Percentiles rank a stretch among this genome's conserved stretches.
Evolutionary conservation across 2,113 vertebrate genomes (phyloP).

Genomic region (Panurus biarmicus): DNA sequence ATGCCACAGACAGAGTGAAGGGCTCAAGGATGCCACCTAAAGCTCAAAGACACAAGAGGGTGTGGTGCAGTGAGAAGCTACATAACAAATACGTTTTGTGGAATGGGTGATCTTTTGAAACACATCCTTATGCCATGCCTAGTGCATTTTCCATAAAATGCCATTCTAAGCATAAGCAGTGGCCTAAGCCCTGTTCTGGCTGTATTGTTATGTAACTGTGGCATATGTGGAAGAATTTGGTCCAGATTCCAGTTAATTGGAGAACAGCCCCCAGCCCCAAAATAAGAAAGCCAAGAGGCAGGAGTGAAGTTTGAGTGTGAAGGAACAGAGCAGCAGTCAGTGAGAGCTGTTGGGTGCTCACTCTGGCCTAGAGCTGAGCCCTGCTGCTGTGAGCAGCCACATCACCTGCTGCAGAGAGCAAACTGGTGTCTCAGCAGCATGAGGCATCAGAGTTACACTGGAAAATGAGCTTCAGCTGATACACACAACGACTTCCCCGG

Average conservation of each 20-base stretch:
- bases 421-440: neutral
- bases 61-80: neutral
- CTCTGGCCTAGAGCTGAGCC: neutral
- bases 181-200: neutral
- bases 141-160: neutral
- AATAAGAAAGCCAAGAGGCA: neutral
- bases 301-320: neutral
- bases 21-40: neutral
- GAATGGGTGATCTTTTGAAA: neutral
- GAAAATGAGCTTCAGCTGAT: neutral
- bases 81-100: rapidly evolving
- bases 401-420: neutral
- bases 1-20: neutral
- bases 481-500: neutral
- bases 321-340: neutral
- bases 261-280: rapidly evolving
- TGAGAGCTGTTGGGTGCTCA: neutral
- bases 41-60: neutral
- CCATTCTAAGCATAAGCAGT: neutral
- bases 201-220: neutral
- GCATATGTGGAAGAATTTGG: neutral
- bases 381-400: rapidly evolving
- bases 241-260: neutral
- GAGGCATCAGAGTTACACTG: neutral
- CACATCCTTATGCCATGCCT: neutral